Conservation (phyloP, 2,888 invertebrate species). For the Ferdinandea cuprea region DNA sequence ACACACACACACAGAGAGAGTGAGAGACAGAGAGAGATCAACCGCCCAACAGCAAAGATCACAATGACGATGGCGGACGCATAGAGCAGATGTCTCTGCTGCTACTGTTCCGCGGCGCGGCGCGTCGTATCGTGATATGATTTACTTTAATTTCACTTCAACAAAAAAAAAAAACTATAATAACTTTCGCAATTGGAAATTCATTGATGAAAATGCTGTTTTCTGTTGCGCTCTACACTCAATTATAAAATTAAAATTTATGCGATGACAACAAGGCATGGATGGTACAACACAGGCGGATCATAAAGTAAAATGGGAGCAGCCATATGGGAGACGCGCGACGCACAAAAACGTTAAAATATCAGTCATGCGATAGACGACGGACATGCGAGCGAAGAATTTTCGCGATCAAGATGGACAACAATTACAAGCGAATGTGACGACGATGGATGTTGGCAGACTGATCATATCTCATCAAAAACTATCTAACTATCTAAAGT, state of each 20-base stretch:
- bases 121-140: conserved; percentile 40
- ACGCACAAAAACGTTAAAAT: conserved; percentile 14
- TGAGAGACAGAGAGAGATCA: conserved; percentile 48
- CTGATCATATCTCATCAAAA: conserved; percentile 22
- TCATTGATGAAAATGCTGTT: conserved; percentile 73
- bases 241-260: conserved; percentile 73
- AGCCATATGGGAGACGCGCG: conserved; percentile 58
- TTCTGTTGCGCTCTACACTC: conserved; percentile 51
- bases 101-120: conserved; percentile 13
- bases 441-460: conserved; percentile 50
- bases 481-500: too few species aligned
- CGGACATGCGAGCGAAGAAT: conserved; percentile 64
- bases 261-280: conserved; percentile 70
- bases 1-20: too few species aligned
- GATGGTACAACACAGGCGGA: conserved; percentile 60
- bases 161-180: conserved; percentile 51
- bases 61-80: conserved; percentile 10
- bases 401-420: conserved; percentile 63
- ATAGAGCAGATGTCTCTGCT: conserved; percentile 54
- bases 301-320: conserved; percentile 74
- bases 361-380: neutral
- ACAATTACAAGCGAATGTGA: conserved; percentile 72
- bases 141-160: conserved; percentile 73
- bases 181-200: conserved; percentile 75
- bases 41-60: conserved; percentile 64